phyloP scores from a whole-genome alignment of 2,113 vertebrate species.

The Silurus glanis region DNA sequence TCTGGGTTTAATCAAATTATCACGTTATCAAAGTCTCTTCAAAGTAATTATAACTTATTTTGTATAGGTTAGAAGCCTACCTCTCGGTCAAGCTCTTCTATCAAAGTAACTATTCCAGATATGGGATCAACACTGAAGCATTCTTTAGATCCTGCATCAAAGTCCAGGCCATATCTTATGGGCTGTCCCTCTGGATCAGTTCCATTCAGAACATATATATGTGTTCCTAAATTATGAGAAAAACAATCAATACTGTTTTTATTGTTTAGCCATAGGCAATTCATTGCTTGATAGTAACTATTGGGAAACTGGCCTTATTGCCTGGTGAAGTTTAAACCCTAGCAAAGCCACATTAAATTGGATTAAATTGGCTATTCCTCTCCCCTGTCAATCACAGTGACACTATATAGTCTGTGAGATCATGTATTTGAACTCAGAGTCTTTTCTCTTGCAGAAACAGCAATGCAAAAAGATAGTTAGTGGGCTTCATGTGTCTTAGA shows the following conservation, averaged over 20 bases:
- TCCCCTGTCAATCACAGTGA: neutral
- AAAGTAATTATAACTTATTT: neutral
- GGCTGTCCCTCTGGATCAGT: conserved; percentile 89
- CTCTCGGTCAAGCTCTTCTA: conserved; percentile 91
- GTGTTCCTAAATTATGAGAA: conserved; percentile 75
- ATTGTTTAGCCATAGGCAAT: conserved; percentile 34
- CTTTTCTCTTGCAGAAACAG: neutral
- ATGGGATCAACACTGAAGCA: conserved; percentile 83
- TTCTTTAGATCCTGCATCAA: conserved; percentile 81
- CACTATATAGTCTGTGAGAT: neutral
- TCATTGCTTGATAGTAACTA: conserved; percentile 52
- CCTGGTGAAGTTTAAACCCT: neutral
- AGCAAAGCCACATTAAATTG: neutral
- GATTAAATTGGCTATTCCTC: neutral
- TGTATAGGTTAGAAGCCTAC: conserved; percentile 62
- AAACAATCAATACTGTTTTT: neutral
- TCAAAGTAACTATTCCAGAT: conserved; percentile 85
- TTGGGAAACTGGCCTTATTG: neutral
- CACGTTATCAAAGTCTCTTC: conserved; percentile 7
- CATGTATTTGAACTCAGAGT: neutral
- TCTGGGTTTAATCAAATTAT: conserved; percentile 67
- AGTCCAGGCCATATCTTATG: conserved; percentile 84
- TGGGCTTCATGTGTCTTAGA: neutral
- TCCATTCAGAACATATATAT: conserved; percentile 90
- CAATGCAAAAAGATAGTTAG: neutral